phyloP scores from a whole-genome alignment of 1,140 invertebrate species.

The Coenobita brevimanus region DNA sequence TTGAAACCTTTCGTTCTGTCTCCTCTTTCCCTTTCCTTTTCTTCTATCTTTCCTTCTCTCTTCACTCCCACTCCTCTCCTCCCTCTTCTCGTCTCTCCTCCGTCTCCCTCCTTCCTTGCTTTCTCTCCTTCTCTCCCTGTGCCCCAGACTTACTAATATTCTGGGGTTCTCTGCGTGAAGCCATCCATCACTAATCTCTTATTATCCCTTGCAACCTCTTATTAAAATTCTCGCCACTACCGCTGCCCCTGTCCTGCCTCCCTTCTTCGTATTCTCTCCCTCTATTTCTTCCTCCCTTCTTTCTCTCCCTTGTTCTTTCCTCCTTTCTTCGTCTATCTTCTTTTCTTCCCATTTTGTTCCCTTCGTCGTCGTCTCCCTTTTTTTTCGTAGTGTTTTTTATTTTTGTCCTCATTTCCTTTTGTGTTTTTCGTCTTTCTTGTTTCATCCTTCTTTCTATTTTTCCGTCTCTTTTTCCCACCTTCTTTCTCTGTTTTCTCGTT shows the following conservation, averaged over 20 bases:
- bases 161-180: conserved; percentile 41
- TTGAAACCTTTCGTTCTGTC: neutral
- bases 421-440: neutral
- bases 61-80: neutral
- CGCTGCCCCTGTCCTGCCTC: neutral
- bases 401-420: conserved; percentile 14
- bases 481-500: neutral
- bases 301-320: conserved; percentile 25
- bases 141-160: conserved; percentile 45
- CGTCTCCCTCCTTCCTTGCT: conserved; percentile 5
- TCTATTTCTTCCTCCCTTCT: conserved; percentile 9
- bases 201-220: conserved; percentile 49
- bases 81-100: neutral
- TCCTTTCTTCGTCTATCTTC: conserved; percentile 5
- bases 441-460: neutral
- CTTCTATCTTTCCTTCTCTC: neutral
- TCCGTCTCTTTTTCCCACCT: neutral
- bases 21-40: neutral
- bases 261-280: neutral
- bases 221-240: conserved; percentile 47
- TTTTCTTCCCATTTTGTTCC: neutral
- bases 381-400: neutral
- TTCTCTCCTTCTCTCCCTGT: conserved; percentile 30
- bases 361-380: neutral
- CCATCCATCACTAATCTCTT: conserved; percentile 56